Evolutionary conservation across 2,113 vertebrate genomes (phyloP).

Genomic region (Phylloscopus trochilus): DNA sequence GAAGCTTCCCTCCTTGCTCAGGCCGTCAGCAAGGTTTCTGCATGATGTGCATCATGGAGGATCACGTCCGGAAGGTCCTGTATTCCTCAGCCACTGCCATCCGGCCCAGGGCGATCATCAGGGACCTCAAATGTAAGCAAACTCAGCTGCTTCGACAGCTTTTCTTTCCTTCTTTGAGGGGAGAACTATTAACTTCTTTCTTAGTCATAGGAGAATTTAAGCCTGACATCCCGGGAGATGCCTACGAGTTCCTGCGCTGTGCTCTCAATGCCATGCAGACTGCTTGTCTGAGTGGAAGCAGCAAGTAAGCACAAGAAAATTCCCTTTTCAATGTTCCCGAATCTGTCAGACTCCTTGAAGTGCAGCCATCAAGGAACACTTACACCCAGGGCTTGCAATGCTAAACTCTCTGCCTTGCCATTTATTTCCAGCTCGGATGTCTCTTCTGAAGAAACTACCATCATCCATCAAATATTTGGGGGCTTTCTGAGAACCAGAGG

Average conservation of each 20-base stretch:
- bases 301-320: not conserved
- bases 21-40: constrained; percentile 86
- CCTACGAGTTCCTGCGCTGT: not conserved
- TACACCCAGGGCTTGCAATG: not conserved
- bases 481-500: not conserved
- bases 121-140: constrained; percentile 82
- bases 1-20: constrained; percentile 28
- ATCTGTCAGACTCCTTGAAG: not conserved
- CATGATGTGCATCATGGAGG: constrained; percentile 94
- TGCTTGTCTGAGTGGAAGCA: not conserved
- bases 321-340: not conserved
- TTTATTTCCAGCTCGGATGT: not conserved
- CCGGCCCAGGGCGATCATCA: constrained; percentile 82
- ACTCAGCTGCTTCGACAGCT: accelerated
- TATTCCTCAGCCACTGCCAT: constrained; percentile 85
- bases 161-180: not conserved
- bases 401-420: not conserved
- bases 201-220: not conserved
- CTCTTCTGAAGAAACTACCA: not conserved
- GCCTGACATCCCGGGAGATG: not conserved
- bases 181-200: not conserved
- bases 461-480: not conserved
- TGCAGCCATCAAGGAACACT: not conserved
- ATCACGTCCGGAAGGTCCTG: constrained; percentile 84
- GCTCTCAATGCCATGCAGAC: not conserved